Percentiles rank a stretch among this genome's conserved stretches.
These are phyloP conservation scores for Baronia brevicornis DNA, from an alignment of 2,888 invertebrate genomes.

Conservation along the genomic window DNA sequence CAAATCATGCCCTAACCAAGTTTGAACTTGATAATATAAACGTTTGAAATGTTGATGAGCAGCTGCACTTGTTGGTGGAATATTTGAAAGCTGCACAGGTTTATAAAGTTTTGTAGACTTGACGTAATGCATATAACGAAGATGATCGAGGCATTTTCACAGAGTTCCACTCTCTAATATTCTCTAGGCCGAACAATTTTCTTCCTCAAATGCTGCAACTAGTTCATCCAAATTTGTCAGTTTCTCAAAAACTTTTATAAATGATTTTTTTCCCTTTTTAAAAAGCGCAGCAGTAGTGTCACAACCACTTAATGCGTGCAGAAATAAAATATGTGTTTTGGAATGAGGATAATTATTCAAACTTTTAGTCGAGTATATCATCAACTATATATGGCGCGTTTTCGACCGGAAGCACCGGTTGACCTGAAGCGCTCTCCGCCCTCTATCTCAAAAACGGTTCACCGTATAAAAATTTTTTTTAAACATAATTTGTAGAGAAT, in stretches of 20 bases:
- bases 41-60: too few relatives aligned
- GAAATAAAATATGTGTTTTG: slow-evolving; percentile 15
- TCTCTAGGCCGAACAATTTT: slow-evolving; percentile 20
- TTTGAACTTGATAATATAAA: slow-evolving; percentile 23
- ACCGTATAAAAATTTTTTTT: too few relatives aligned
- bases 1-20: slow-evolving; percentile 14
- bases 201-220: too few relatives aligned
- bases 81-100: slow-evolving; percentile 27
- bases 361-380: slow-evolving; percentile 27
- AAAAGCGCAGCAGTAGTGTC: slow-evolving; percentile 19
- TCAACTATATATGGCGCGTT: too few relatives aligned
- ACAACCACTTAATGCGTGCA: slow-evolving; percentile 14
- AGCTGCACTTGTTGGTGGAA: slow-evolving; percentile 37
- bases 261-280: slow-evolving; percentile 21
- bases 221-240: slow-evolving; percentile 28
- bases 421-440: too few relatives aligned
- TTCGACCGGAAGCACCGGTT: too few relatives aligned
- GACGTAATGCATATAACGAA: too few relatives aligned
- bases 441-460: too few relatives aligned
- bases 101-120: slow-evolving; percentile 29
- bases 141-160: slow-evolving; percentile 34
- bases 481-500: too few relatives aligned
- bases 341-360: slow-evolving; percentile 22
- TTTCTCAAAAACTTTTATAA: slow-evolving; percentile 26
- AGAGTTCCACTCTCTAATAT: slow-evolving; percentile 23